Percentiles rank a stretch among this genome's conserved stretches.
These are phyloP conservation scores for Ormyrus pomaceus DNA, from an alignment of 2,888 invertebrate genomes.

Conservation along the genomic window DNA sequence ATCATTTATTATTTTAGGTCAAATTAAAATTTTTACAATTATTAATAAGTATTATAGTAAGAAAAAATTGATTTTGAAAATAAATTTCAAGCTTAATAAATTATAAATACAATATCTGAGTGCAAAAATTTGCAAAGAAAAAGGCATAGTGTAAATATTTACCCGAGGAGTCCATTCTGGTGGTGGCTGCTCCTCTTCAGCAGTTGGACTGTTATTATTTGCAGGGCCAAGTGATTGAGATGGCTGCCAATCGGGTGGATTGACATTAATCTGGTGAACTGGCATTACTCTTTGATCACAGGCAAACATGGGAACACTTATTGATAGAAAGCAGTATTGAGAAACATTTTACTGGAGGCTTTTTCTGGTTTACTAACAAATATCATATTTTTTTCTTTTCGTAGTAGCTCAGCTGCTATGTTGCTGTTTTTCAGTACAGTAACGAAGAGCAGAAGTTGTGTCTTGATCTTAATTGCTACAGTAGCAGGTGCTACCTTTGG, in stretches of 20 bases:
- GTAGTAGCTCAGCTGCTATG: too few species aligned
- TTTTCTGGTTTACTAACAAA: not conserved
- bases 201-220: constrained; percentile 64
- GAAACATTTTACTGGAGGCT: constrained; percentile 58
- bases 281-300: constrained; percentile 67
- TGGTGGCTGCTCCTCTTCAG: constrained; percentile 63
- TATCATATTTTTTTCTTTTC: constrained; percentile 33
- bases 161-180: constrained; percentile 71
- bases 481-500: not conserved
- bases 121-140: too few species aligned
- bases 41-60: too few species aligned
- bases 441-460: not conserved
- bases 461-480: not conserved
- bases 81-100: not conserved
- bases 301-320: constrained; percentile 58
- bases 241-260: constrained; percentile 72
- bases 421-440: not conserved
- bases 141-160: constrained; percentile 32
- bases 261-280: constrained; percentile 72
- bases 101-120: too few species aligned
- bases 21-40: too few species aligned
- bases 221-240: constrained; percentile 66
- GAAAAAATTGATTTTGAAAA: too few species aligned
- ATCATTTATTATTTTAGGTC: too few species aligned
- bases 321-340: constrained; percentile 56